Evolutionary conservation across 2,888 invertebrate species (phyloP).

Genomic region (Diaperis boleti): DNA sequence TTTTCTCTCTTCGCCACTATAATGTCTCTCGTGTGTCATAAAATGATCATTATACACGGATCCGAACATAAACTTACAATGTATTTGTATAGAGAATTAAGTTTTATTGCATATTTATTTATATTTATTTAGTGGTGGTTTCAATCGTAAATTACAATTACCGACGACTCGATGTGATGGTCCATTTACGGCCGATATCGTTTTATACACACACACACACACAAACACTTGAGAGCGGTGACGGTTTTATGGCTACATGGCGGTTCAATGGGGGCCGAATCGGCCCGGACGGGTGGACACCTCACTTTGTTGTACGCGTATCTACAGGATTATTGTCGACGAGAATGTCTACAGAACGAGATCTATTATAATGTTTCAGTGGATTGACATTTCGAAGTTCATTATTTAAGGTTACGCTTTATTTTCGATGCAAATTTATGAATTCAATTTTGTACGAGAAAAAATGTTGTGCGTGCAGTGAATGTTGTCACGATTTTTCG

Average conservation of each 20-base stretch:
- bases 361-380: too few species aligned
- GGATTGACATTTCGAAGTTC: too few species aligned
- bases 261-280: conserved; percentile 1
- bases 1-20: conserved; percentile 42
- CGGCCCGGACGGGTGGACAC: too few species aligned
- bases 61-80: conserved; percentile 57
- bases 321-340: too few species aligned
- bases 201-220: conserved; percentile 39
- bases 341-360: too few species aligned
- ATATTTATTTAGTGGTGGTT: conserved; percentile 45
- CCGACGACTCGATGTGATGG: conserved; percentile 40
- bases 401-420: too few species aligned
- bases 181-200: conserved; percentile 42
- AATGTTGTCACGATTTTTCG: too few species aligned
- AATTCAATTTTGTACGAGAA: too few species aligned
- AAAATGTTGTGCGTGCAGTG: too few species aligned
- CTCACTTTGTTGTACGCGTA: too few species aligned
- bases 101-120: conserved; percentile 51
- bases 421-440: too few species aligned
- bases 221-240: too few species aligned
- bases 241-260: conserved; percentile 13
- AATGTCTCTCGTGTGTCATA: conserved; percentile 54
- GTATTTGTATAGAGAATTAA: conserved; percentile 58
- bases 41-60: conserved; percentile 57
- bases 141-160: conserved; percentile 48